These are phyloP conservation scores for Onychomys arenicola DNA, from an alignment of 2,797 vertebrate genomes.

Conservation along the genomic window DNA sequence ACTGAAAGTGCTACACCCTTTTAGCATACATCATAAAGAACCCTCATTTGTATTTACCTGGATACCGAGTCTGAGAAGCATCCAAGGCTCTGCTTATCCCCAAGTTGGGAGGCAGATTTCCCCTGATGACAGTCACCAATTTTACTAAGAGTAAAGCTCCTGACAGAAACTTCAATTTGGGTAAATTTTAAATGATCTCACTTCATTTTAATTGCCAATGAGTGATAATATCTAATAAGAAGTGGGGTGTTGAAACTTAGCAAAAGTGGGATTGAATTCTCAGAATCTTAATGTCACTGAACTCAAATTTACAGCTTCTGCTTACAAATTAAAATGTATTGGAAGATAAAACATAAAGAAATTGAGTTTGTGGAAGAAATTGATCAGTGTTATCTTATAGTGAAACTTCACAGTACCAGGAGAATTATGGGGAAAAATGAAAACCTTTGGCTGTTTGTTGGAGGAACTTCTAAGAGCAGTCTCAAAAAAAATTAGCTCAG, in stretches of 20 bases:
- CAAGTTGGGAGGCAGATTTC: neutral
- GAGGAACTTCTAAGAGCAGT: neutral
- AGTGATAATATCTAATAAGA: neutral
- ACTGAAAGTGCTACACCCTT: neutral
- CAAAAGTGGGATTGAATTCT: neutral
- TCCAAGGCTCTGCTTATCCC: neutral
- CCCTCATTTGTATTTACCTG: neutral
- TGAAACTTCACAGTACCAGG: neutral
- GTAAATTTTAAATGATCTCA: neutral
- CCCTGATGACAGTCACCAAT: neutral
- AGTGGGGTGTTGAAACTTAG: neutral
- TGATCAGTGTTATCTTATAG: neutral
- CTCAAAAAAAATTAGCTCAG: neutral
- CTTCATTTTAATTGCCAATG: neutral
- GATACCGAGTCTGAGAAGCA: neutral
- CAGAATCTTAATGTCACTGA: neutral
- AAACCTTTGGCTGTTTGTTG: neutral
- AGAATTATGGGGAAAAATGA: neutral
- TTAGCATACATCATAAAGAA: neutral
- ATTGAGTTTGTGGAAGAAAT: conserved; percentile 36
- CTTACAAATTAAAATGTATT: neutral
- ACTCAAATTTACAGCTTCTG: neutral
- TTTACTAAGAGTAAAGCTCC: neutral
- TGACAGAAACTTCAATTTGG: neutral
- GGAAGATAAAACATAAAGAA: conserved; percentile 35